Conservation (phyloP, 2,797 vertebrate genomes). For the Phoeniculus purpureus region DNA sequence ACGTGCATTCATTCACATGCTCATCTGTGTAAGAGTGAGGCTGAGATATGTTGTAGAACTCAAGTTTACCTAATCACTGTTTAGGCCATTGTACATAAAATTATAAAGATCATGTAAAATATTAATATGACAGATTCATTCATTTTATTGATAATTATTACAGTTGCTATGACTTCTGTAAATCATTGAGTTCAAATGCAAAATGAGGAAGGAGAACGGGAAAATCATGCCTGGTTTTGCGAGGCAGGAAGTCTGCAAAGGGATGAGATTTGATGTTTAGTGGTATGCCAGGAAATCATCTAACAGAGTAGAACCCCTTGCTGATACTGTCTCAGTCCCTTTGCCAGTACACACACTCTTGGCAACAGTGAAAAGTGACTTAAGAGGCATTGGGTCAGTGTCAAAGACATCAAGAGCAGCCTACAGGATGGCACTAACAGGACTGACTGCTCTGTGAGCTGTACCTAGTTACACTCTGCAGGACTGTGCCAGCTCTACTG, state of each 20-base stretch:
- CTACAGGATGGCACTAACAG: background rate
- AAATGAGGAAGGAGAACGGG: background rate
- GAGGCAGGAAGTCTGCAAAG: background rate
- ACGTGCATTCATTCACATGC: background rate
- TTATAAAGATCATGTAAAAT: background rate
- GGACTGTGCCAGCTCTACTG: background rate
- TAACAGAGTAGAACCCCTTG: background rate
- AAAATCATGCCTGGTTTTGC: background rate
- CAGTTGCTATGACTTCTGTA: background rate
- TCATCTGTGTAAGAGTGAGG: background rate
- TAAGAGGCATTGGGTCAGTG: accelerated
- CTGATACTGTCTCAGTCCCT: background rate
- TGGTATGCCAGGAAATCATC: background rate
- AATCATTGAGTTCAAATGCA: background rate
- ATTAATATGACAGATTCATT: background rate
- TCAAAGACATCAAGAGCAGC: background rate
- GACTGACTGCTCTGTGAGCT: accelerated
- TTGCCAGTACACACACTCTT: background rate
- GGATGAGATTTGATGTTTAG: background rate
- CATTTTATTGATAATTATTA: background rate
- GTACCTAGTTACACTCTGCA: background rate
- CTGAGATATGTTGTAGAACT: background rate
- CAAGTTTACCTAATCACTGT: background rate
- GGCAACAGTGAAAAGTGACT: background rate
- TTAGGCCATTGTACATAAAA: background rate